Evolutionary conservation across 1,140 invertebrate species (phyloP).

Genomic region (Glossosoma conforme): DNA sequence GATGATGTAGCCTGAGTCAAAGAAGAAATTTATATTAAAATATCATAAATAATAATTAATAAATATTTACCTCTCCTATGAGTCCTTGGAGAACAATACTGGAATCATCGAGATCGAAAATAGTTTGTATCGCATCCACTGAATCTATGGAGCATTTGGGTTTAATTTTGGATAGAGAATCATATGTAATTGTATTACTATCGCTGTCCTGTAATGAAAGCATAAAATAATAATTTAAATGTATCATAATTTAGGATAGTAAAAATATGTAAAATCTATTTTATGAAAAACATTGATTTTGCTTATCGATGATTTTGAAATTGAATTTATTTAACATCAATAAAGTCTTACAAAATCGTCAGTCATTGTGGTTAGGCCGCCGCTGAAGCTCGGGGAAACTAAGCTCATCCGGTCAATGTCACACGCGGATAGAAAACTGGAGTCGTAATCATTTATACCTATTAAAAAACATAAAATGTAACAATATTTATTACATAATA

Average conservation of each 20-base stretch:
- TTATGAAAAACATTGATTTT: too few species aligned
- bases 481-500: not conserved
- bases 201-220: not conserved
- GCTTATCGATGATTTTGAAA: too few species aligned
- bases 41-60: too few species aligned
- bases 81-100: slow-evolving; percentile 55
- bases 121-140: slow-evolving; percentile 38
- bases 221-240: not conserved
- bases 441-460: slow-evolving; percentile 20
- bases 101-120: slow-evolving; percentile 45
- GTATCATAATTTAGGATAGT: too few species aligned
- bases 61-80: slow-evolving; percentile 52
- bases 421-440: slow-evolving; percentile 21
- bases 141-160: slow-evolving; percentile 34
- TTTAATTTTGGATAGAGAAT: slow-evolving; percentile 37
- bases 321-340: too few species aligned
- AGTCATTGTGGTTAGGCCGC: slow-evolving; percentile 20
- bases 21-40: too few species aligned
- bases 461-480: not conserved
- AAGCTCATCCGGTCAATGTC: slow-evolving; percentile 22
- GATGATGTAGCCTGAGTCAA: too few species aligned
- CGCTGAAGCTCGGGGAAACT: slow-evolving; percentile 23
- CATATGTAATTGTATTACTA: slow-evolving; percentile 32
- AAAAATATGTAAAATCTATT: too few species aligned
- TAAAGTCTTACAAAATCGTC: slow-evolving; percentile 14